Evolutionary conservation across 2,113 vertebrate genomes (phyloP).

Genomic region (Anarhynchus alexandrinus): DNA sequence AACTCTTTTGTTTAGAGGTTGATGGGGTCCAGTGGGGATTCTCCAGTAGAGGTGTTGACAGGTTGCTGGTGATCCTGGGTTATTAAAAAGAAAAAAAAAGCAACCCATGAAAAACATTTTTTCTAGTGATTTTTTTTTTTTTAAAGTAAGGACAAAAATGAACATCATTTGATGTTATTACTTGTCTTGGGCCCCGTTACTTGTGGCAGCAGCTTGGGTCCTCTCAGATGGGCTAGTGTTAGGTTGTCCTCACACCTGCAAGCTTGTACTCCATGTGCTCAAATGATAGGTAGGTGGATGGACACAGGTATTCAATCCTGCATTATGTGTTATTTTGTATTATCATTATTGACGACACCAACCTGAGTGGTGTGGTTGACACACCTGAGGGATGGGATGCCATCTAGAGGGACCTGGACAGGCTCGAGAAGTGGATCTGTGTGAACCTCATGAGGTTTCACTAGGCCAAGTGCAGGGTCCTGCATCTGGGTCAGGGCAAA

Average conservation of each 20-base stretch:
- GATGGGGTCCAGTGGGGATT: neutral
- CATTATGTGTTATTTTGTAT: neutral
- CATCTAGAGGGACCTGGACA: neutral
- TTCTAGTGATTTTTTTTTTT: neutral
- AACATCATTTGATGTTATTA: neutral
- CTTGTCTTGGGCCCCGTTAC: neutral
- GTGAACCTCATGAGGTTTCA: neutral
- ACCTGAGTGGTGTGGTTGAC: neutral
- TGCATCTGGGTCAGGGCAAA: neutral
- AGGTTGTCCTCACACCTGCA: neutral
- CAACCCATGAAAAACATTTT: neutral
- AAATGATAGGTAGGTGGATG: neutral
- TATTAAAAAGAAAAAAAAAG: neutral
- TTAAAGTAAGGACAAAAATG: neutral
- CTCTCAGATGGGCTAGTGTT: neutral
- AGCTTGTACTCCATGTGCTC: neutral
- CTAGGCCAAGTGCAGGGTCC: neutral
- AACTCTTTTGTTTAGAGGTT: neutral
- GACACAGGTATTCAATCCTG: neutral
- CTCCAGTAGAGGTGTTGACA: neutral
- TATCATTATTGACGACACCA: neutral
- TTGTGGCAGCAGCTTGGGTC: neutral
- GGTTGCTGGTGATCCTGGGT: neutral
- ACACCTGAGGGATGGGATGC: neutral
- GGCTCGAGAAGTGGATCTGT: neutral